Conservation (phyloP, 2,888 invertebrate genomes). For the Morpho deidamia region DNA sequence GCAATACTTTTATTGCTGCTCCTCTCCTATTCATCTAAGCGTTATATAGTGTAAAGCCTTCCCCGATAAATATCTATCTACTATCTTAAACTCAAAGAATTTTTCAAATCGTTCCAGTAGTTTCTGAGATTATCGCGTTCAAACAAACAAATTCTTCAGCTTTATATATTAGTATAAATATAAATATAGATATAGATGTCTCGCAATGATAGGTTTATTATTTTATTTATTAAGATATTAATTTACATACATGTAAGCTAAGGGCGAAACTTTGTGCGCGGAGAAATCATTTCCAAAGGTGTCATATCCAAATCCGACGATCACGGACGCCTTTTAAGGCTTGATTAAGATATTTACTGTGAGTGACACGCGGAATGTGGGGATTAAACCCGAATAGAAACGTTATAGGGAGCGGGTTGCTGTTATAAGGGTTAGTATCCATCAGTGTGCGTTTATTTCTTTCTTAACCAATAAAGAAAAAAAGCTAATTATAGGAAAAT, state of each 20-base stretch:
- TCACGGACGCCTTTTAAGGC: constrained; percentile 20
- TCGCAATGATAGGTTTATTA: neutral
- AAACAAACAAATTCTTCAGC: too few relatives aligned
- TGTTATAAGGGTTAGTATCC: neutral
- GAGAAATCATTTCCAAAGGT: neutral
- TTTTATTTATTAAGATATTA: too few relatives aligned
- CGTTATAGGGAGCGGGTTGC: neutral
- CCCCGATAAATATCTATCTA: too few relatives aligned
- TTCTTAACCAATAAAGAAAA: neutral
- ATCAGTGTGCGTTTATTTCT: neutral
- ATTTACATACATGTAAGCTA: neutral
- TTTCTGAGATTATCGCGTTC: too few relatives aligned
- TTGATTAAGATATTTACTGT: constrained; percentile 22
- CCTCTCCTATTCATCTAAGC: too few relatives aligned
- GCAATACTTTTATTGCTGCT: too few relatives aligned
- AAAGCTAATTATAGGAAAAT: too few relatives aligned
- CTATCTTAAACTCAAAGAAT: too few relatives aligned
- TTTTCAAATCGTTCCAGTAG: too few relatives aligned
- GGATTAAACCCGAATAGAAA: constrained; percentile 8
- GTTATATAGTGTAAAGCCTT: too few relatives aligned
- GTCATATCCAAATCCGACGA: constrained; percentile 16
- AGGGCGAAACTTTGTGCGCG: neutral
- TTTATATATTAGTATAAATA: too few relatives aligned
- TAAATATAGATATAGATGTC: too few relatives aligned
- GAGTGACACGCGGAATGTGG: constrained; percentile 16